Evolutionary conservation across 2,113 vertebrate species (phyloP).

Genomic region (Tenrec ecaudatus): DNA sequence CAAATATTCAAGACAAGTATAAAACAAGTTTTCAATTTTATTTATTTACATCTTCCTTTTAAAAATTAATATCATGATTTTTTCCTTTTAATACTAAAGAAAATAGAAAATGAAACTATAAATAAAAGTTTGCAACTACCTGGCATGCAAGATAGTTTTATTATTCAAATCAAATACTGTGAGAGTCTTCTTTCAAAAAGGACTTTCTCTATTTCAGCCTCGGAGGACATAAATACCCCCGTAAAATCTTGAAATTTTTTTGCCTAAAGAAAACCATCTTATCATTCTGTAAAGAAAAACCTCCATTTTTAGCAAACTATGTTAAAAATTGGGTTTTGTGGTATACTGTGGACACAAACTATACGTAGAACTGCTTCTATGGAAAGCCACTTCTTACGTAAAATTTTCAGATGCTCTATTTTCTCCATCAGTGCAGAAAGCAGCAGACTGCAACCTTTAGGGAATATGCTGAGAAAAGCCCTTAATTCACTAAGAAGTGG

Average conservation of each 20-base stretch:
- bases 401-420: background rate
- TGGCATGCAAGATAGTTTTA: too few relatives aligned
- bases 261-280: too few relatives aligned
- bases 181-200: too few relatives aligned
- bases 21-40: slow-evolving; percentile 25
- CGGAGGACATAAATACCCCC: too few relatives aligned
- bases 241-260: too few relatives aligned
- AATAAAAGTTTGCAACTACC: too few relatives aligned
- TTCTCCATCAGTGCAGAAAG: slow-evolving; percentile 17
- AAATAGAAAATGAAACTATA: too few relatives aligned
- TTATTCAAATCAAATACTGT: too few relatives aligned
- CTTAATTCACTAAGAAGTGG: slow-evolving; percentile 17
- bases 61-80: background rate
- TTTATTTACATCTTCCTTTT: slow-evolving; percentile 40
- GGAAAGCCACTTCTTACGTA: background rate
- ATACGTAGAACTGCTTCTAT: background rate
- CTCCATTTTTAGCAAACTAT: background rate
- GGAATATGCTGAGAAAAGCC: background rate
- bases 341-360: background rate
- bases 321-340: background rate
- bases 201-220: too few relatives aligned
- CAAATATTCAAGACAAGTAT: slow-evolving; percentile 35
- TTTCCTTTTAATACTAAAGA: too few relatives aligned
- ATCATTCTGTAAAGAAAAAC: too few relatives aligned
- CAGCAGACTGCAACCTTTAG: slow-evolving; percentile 27